phyloP scores from a whole-genome alignment of 2,797 vertebrate species.

The Oreonectes daqikongensis region DNA sequence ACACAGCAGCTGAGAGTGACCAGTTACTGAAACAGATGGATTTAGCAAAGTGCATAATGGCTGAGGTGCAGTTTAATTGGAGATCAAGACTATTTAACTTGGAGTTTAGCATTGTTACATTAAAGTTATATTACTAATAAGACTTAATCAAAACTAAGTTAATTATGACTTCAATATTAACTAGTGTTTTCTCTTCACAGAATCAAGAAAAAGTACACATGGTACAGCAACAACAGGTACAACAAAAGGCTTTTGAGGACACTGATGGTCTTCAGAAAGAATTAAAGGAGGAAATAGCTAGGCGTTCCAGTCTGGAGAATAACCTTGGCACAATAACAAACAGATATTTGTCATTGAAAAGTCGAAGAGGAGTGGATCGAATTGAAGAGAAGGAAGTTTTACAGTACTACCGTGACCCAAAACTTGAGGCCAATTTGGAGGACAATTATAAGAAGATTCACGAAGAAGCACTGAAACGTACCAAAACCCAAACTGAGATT shows the following conservation, averaged over 20 bases:
- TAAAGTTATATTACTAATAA: not conserved
- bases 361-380: slow-evolving; percentile 86
- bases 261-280: slow-evolving; percentile 73
- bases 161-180: slow-evolving; percentile 5
- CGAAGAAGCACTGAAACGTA: slow-evolving; percentile 75
- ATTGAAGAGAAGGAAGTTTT: slow-evolving; percentile 92
- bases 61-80: slow-evolving; percentile 76
- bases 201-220: slow-evolving; percentile 83
- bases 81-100: not conserved
- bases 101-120: not conserved
- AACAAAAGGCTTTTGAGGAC: slow-evolving; percentile 64
- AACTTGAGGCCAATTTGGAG: slow-evolving; percentile 78
- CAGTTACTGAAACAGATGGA: slow-evolving; percentile 86
- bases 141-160: not conserved
- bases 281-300: slow-evolving; percentile 82
- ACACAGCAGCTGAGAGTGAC: slow-evolving; percentile 79
- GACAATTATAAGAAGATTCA: slow-evolving; percentile 75
- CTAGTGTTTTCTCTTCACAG: slow-evolving; percentile 67
- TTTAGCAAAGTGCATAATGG: slow-evolving; percentile 82
- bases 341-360: slow-evolving; percentile 83
- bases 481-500: slow-evolving; percentile 77
- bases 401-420: slow-evolving; percentile 90
- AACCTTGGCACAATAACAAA: slow-evolving; percentile 80
- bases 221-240: slow-evolving; percentile 72
- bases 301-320: slow-evolving; percentile 71